Percentiles rank a stretch among this genome's conserved stretches.
Conservation (phyloP, 2,797 vertebrate genomes). For the Myotis myotis region DNA sequence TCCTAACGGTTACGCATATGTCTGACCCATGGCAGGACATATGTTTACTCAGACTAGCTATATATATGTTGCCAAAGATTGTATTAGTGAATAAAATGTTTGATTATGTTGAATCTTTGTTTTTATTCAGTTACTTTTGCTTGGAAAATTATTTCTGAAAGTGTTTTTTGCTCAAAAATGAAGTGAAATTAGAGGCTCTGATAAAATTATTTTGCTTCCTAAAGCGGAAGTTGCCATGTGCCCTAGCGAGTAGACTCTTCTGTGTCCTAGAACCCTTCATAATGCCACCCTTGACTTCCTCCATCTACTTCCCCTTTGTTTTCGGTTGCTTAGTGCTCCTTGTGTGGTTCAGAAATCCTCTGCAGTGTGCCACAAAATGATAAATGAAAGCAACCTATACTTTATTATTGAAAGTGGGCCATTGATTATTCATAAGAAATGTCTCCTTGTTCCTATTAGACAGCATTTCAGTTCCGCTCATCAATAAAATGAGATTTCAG, state of each 20-base stretch:
- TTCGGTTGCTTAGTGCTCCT: slow-evolving; percentile 31
- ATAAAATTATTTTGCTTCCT: slow-evolving; percentile 55
- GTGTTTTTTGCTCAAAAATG: neutral
- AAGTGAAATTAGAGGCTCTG: neutral
- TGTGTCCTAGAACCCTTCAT: slow-evolving; percentile 36
- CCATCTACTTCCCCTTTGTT: slow-evolving; percentile 45
- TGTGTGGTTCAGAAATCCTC: slow-evolving; percentile 63
- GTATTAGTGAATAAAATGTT: neutral
- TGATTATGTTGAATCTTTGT: neutral
- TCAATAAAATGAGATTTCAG: neutral
- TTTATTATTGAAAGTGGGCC: slow-evolving; percentile 29
- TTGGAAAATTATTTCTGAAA: neutral
- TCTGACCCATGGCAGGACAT: no score
- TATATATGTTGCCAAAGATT: no score
- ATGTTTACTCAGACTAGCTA: no score
- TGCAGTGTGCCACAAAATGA: slow-evolving; percentile 62
- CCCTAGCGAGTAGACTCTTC: slow-evolving; percentile 59
- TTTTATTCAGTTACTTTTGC: neutral
- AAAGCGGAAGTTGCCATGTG: slow-evolving; percentile 61
- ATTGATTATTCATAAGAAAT: slow-evolving; percentile 13
- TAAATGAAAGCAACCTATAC: neutral
- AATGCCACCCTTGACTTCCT: slow-evolving; percentile 70
- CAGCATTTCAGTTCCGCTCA: neutral
- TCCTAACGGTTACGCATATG: no score
- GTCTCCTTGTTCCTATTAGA: slow-evolving; percentile 42